Evolutionary conservation across 2,888 invertebrate species (phyloP), one percentile per base, ranked within the genome.

Genomic region (Parnassius apollo): DNA sequence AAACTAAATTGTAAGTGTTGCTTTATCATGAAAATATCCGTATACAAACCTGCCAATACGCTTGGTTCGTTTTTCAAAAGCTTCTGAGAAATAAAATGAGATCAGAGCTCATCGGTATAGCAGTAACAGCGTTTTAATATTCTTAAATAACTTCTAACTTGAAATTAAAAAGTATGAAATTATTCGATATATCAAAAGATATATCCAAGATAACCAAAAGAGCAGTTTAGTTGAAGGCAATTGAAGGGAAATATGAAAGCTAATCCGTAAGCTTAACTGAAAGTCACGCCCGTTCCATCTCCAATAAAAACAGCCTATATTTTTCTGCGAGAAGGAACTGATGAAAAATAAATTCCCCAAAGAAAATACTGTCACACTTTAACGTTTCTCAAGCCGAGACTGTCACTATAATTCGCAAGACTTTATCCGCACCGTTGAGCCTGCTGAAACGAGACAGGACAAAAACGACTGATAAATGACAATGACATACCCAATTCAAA

Each of bases 391-490:
- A 35, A 59, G 57, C 49, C 55, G 56, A 67, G 65, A 68, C 63
- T 62, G 70, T 70, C 70, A 65, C 65, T 71, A 68, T 70, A 68
- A 70, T 66, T 70, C 62, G 67, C 63, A 62, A 69, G 66, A 67
- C 61, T 69, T 72, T 65, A 71, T 71, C 70, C 66, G 66, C 63
- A 53, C 57, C 52, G 60, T 68, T 64, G 70, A 59, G 49, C 59
- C 67, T 62, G 64, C 61, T 66, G 58, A 50, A 55, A 61, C 51
- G 59, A 50, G 62, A 61, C 61, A 65, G 70, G 78, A 76, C 57
- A 82, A 82, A 83, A 84, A 82, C 78, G 70, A 65, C 72, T 82
- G 83, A 84, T 84, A 82, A 82, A 83, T 84, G 51, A 57, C 45
- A 51, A 83, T 84, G 51, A 57, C 50, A 51, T 42, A 54, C 54